Percentiles rank a stretch among this genome's conserved stretches.
phyloP scores from a whole-genome alignment of 2,113 vertebrate genomes.

The Scopus umbretta region DNA sequence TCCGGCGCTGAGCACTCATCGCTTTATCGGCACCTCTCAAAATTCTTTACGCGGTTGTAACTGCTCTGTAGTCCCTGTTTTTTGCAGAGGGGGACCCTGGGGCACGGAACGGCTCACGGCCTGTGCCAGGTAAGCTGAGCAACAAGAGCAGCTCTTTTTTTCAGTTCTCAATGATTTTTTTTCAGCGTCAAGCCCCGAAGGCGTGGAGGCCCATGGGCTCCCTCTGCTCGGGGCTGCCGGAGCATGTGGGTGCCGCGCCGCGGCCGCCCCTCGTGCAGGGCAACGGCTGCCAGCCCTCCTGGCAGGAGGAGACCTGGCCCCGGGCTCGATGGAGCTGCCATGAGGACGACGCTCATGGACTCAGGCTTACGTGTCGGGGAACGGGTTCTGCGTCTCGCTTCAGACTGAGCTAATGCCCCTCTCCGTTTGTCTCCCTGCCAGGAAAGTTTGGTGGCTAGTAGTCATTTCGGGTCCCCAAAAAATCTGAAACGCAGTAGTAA shows the following conservation, averaged over 20 bases:
- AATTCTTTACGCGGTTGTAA: background rate
- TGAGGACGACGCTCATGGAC: fast-evolving
- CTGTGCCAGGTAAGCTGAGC: background rate
- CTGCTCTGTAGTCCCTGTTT: background rate
- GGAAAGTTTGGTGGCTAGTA: background rate
- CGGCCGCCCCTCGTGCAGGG: fast-evolving
- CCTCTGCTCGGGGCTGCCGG: background rate
- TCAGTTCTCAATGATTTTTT: too few species aligned
- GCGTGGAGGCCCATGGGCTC: background rate
- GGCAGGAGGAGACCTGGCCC: fast-evolving
- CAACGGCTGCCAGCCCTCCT: background rate
- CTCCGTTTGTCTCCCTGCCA: background rate
- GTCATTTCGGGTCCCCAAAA: background rate
- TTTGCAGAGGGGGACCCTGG: background rate
- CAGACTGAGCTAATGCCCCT: background rate
- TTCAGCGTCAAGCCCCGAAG: background rate
- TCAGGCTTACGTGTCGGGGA: fast-evolving
- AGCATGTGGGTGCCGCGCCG: fast-evolving
- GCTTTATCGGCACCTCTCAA: background rate
- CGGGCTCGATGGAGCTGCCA: background rate
- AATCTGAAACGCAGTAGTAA: background rate
- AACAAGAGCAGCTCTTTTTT: background rate
- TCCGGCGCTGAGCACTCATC: background rate
- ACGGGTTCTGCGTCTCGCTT: background rate
- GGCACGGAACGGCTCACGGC: fast-evolving